phyloP scores from a whole-genome alignment of 2,888 invertebrate genomes.

The Rhingia campestris region DNA sequence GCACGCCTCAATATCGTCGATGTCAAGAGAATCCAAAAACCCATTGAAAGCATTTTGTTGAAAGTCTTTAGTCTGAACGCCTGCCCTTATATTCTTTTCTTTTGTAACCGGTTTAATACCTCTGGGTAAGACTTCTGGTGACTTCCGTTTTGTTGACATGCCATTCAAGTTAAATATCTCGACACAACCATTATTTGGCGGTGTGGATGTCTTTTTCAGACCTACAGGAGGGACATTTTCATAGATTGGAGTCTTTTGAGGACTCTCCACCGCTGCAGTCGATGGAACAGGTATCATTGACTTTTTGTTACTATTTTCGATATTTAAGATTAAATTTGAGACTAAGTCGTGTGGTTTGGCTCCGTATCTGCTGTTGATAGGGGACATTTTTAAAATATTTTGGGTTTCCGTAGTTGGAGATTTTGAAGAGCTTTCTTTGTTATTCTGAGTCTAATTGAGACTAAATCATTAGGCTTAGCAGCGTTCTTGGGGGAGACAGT shows the following conservation, averaged over 20 bases:
- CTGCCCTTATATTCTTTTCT: background rate
- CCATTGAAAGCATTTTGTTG: constrained; percentile 43
- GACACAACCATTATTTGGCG: constrained; percentile 79
- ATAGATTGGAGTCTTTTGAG: constrained; percentile 26
- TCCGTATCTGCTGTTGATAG: background rate
- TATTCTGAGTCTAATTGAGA: too few relatives aligned
- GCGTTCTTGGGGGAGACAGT: too few relatives aligned
- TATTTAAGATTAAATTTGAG: constrained; percentile 52
- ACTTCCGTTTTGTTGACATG: constrained; percentile 70
- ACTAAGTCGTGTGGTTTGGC: constrained; percentile 20
- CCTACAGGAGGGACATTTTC: constrained; percentile 36
- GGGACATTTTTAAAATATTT: background rate
- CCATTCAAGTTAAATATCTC: constrained; percentile 81
- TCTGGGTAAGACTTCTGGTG: constrained; percentile 57
- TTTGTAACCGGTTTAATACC: constrained; percentile 76
- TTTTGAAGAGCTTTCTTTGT: background rate
- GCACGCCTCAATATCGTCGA: constrained; percentile 35
- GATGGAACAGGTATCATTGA: constrained; percentile 46
- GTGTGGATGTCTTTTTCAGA: constrained; percentile 17
- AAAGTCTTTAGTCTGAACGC: constrained; percentile 47
- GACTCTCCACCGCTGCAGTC: background rate
- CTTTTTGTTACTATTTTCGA: constrained; percentile 57
- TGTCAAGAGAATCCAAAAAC: constrained; percentile 22
- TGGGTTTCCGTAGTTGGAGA: background rate
- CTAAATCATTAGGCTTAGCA: too few relatives aligned